Base-by-base conservation (phyloP, 2,113 vertebrate genomes). In the Sebastes fasciatus region DNA sequence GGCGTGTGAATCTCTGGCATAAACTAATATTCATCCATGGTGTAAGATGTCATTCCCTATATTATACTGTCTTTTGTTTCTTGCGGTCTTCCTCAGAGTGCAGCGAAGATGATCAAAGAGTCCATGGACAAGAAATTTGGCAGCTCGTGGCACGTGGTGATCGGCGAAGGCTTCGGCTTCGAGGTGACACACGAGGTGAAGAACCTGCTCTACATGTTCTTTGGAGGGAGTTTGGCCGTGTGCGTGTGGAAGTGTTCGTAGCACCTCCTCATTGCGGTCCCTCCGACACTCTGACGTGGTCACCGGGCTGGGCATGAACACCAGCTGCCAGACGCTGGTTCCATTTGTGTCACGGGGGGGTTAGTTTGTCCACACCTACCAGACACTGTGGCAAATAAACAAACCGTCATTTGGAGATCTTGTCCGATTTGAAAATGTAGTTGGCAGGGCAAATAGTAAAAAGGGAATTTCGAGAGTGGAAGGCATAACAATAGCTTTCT, bases 71-170 rank as follows among this genome's bases (percentile, higher is more conserved):
- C 34, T 34, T 34, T 34, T 34, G 34, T 34, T 34, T 34, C 34
- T 34, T 0, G 34, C 34, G 0, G 34, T 34, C 34, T 34, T 34
- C 34, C 43, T 4, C 93, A 99, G 98, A 99, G 97, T 0, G 98
- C 98, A 3, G 98, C 98, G 17, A 99, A 98, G 94, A 99, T 99
- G 98, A 99, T 99, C 92, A 99, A 99, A 83, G 98, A 99, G 95
- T 97, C 96, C 0, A 99, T 99, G 98, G 98, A 99, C 94, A 99
- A 99, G 96, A 99, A 96, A 89, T 99, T 99, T 45, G 98, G 98
- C 71, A 99, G 98, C 88, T 99, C 98, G 46, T 99, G 98, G 98
- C 98, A 99, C 0, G 97, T 99, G 84, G 98, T 99, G 91, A 99
- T 99, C 2, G 98, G 98, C 1, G 98, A 99, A 84, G 96, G 97